Evolutionary conservation across 2,113 vertebrate species (phyloP).

Genomic region (Python bivittatus): DNA sequence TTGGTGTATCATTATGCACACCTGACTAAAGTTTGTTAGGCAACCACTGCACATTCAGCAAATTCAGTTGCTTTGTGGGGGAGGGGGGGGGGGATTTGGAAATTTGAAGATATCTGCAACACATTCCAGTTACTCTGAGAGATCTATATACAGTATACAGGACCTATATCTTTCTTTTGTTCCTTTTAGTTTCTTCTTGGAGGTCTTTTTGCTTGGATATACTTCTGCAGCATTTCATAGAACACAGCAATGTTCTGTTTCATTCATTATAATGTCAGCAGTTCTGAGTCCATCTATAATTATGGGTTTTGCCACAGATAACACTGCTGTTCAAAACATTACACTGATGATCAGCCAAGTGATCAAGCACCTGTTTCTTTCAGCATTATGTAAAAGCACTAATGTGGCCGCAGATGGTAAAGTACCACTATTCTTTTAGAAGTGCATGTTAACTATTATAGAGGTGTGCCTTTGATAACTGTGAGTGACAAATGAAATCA

Average conservation of each 20-base stretch:
- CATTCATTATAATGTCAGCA: not conserved
- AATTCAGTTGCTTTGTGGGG: not conserved
- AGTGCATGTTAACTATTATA: constrained; percentile 8
- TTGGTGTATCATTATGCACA: not conserved
- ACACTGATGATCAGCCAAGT: constrained; percentile 27
- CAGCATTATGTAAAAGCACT: not conserved
- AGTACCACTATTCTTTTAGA: constrained; percentile 10
- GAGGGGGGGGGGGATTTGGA: not conserved
- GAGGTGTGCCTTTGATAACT: not conserved
- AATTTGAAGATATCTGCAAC: not conserved
- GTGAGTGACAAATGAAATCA: constrained; percentile 5
- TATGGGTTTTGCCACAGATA: not conserved
- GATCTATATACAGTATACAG: not conserved
- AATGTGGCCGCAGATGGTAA: constrained; percentile 4
- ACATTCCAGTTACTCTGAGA: constrained; percentile 6
- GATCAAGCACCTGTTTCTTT: constrained; percentile 40
- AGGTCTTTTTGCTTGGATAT: not conserved
- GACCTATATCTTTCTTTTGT: not conserved
- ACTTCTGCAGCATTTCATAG: not conserved
- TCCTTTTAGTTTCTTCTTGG: not conserved
- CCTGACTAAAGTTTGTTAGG: not conserved
- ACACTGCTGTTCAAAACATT: constrained; percentile 27
- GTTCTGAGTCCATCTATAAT: not conserved
- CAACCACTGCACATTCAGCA: not conserved
- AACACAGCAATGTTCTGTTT: not conserved